Percentiles rank a stretch among this genome's conserved stretches.
Evolutionary conservation across 2,113 vertebrate species (phyloP).

Genomic region (Delphinus delphis): DNA sequence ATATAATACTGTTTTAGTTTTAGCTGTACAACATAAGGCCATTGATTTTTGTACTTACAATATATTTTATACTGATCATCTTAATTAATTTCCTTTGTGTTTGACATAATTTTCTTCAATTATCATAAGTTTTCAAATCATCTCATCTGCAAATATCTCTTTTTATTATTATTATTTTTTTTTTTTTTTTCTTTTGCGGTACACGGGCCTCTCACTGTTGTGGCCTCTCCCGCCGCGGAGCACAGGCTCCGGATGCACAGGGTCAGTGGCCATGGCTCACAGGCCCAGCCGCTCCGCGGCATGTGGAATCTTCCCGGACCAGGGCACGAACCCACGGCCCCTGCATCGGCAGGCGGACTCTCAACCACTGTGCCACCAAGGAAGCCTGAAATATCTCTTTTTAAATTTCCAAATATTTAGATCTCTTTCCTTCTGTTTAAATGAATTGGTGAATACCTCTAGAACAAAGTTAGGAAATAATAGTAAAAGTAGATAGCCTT

Average conservation of each 20-base stretch:
- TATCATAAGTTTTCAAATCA: not conserved
- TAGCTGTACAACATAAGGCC: not conserved
- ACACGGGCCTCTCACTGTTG: no score
- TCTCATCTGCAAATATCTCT: not conserved
- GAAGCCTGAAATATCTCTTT: not conserved
- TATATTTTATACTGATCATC: not conserved
- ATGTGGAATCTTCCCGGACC: no score
- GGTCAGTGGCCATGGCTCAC: no score
- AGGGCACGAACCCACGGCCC: no score
- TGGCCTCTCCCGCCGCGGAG: no score
- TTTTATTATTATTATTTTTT: no score
- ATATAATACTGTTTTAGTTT: not conserved
- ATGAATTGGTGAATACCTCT: not conserved
- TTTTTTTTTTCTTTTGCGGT: no score
- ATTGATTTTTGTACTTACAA: not conserved
- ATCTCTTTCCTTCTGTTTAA: not conserved
- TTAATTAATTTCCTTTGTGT: conserved; percentile 12
- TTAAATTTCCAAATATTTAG: not conserved
- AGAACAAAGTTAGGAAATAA: not conserved
- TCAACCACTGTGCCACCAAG: no score
- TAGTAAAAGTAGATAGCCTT: not conserved
- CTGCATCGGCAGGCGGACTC: no score
- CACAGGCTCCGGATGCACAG: no score
- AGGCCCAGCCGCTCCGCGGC: no score
- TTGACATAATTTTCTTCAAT: not conserved